These are phyloP conservation scores for Phataginus tetradactyla DNA, from an alignment of 2,797 vertebrate genomes.

Conservation along the genomic window DNA sequence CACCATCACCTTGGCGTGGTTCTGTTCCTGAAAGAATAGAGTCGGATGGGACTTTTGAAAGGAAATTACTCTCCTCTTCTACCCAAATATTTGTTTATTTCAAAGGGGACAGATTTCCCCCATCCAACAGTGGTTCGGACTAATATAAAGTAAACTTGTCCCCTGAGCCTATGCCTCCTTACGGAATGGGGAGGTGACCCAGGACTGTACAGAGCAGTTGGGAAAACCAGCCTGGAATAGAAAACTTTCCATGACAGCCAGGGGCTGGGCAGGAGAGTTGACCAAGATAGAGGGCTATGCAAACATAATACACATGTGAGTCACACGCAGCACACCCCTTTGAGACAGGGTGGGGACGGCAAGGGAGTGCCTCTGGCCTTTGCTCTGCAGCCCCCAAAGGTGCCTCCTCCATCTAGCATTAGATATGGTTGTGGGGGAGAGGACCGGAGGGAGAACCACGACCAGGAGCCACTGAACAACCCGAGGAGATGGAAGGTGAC, in stretches of 20 bases:
- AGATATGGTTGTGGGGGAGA: not conserved
- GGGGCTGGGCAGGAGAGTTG: not conserved
- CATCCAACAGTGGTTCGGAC: not conserved
- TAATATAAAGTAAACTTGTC: not conserved
- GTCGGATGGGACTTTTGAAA: not conserved
- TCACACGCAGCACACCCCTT: not conserved
- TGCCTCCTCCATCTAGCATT: not conserved
- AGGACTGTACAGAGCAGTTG: not conserved
- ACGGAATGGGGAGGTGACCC: not conserved
- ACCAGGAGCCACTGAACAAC: not conserved
- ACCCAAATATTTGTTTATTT: not conserved
- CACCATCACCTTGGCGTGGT: not conserved
- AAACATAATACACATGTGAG: too few species aligned
- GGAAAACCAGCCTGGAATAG: not conserved
- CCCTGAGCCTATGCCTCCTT: not conserved
- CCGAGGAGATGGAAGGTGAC: not conserved
- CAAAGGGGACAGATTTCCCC: not conserved
- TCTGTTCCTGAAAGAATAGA: not conserved
- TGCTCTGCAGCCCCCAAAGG: not conserved
- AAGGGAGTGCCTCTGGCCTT: not conserved
- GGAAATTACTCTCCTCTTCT: not conserved
- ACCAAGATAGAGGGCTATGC: not conserved
- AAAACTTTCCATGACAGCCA: not conserved
- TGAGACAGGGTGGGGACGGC: not conserved
- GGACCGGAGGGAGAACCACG: not conserved